Base-by-base conservation (phyloP, 2,797 vertebrate genomes). In the Chaetodon trifasciatus region DNA sequence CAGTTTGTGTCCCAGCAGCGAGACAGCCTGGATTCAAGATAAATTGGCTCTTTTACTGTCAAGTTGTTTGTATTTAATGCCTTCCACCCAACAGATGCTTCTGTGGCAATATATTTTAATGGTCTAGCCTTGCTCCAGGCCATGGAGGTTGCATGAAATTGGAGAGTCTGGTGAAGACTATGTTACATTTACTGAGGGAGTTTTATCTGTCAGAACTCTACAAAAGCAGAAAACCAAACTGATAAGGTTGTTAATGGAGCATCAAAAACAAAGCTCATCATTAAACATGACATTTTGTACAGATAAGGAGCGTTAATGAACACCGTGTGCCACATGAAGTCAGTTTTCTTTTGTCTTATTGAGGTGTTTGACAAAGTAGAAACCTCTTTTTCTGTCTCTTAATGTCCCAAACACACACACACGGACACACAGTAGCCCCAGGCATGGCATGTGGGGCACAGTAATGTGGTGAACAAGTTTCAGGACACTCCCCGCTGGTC, bases 61-160 rank as follows among this genome's bases (percentile, higher is more conserved):
- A 88, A 70, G 84, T 90, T 91, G 91, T 93, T 94, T 94, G 88
- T 88, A 74, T 94, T 92, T 92, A 93, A 92, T 91, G 83, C 78
- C 83, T 86, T 85, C 76, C 87, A 87, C 83, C 84, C 81, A 85
- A 91, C 84, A 86, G 89, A 93, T 87, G 89, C 82, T 75, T 85
- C 85, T 71, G 53, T 78, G 77, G 89, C 88, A 82, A 70, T 93
- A 90, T 86, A 91, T 87, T 93, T 94, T 94, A 94, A 94, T 78
- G 87, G 84, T 85, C 82, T 71, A 79, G 86, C 77, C 88, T 90
- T 74, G 87, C 85, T 86, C 67, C 67, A 42, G 88, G 90, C 82
- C 76, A 78, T 17, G 69, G 70, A 85, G 77, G 84, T 71, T 70
- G 75, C 63, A 60, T 75, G 82, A 84, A 87, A 87, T 78, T 72